Percentiles rank a stretch among this genome's conserved stretches.
Evolutionary conservation across 2,113 vertebrate species (phyloP).

Genomic region (Motacilla alba): DNA sequence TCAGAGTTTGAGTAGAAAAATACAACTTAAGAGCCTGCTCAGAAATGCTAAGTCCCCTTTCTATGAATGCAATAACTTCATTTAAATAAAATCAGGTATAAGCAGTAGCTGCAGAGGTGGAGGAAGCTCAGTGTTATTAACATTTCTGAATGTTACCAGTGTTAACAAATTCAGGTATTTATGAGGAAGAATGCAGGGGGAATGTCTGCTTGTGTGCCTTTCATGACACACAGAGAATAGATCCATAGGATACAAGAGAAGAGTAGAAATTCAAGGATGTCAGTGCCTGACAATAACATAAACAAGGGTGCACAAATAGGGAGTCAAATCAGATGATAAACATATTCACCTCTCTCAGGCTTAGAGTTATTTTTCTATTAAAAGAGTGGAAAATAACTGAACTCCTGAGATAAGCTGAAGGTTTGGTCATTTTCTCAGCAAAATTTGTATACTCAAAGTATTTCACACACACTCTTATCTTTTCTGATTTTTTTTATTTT

Average conservation of each 20-base stretch:
- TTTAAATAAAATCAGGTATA: not conserved
- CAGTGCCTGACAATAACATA: constrained; percentile 14
- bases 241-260: constrained; percentile 27
- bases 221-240: not conserved
- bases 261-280: constrained; percentile 43
- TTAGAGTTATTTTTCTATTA: not conserved
- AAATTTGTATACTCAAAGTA: not conserved
- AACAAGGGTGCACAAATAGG: constrained; percentile 26
- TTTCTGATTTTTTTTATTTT: not conserved
- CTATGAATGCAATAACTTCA: not conserved
- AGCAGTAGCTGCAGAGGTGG: not conserved
- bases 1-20: not conserved
- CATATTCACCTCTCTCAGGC: constrained; percentile 22
- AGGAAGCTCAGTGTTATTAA: not conserved
- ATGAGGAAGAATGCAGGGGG: not conserved
- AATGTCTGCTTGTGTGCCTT: not conserved
- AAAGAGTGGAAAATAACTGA: not conserved
- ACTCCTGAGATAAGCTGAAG: not conserved
- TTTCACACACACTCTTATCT: not conserved
- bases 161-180: not conserved
- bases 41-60: not conserved
- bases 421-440: not conserved
- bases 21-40: not conserved
- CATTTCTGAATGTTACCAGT: not conserved
- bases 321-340: constrained; percentile 14